A percentile compares a stretch with the other conserved stretches of the same genome.
phyloP scores from a whole-genome alignment of 2,797 vertebrate species.

The Galagoides demidoff region DNA sequence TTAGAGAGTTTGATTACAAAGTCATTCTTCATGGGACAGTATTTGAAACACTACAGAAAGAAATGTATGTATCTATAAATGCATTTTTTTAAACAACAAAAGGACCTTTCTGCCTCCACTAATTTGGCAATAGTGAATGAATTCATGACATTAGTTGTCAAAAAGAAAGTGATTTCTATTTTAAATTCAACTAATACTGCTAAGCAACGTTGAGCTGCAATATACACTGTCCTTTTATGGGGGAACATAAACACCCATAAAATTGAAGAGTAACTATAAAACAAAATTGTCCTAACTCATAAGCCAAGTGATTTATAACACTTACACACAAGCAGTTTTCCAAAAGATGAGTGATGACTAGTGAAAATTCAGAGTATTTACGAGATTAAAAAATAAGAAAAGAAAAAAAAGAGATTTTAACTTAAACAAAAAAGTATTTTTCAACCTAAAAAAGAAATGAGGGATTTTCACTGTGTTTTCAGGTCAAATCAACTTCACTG shows the following conservation, averaged over 20 bases:
- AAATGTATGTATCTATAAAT: neutral
- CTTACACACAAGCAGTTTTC: neutral
- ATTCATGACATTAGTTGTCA: neutral
- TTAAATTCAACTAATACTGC: neutral
- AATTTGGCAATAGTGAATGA: neutral
- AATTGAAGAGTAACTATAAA: slow-evolving; percentile 25
- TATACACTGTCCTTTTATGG: neutral
- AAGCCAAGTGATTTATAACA: neutral
- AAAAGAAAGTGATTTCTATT: slow-evolving; percentile 42
- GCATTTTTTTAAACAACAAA: slow-evolving; percentile 43
- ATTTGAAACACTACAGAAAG: neutral
- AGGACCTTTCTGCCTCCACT: neutral
- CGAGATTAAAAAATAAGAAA: neutral
- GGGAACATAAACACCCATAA: slow-evolving; percentile 41
- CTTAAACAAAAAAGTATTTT: neutral
- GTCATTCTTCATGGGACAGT: neutral
- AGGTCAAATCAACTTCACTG: neutral
- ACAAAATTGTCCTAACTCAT: neutral
- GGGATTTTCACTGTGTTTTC: neutral
- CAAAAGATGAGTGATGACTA: neutral
- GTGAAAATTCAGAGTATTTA: neutral
- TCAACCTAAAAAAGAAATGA: neutral
- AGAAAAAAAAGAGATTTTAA: neutral
- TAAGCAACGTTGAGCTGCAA: neutral
- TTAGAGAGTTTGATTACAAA: neutral